Conservation (phyloP, 1,140 invertebrate genomes). For the Lasioglossum albipes region DNA sequence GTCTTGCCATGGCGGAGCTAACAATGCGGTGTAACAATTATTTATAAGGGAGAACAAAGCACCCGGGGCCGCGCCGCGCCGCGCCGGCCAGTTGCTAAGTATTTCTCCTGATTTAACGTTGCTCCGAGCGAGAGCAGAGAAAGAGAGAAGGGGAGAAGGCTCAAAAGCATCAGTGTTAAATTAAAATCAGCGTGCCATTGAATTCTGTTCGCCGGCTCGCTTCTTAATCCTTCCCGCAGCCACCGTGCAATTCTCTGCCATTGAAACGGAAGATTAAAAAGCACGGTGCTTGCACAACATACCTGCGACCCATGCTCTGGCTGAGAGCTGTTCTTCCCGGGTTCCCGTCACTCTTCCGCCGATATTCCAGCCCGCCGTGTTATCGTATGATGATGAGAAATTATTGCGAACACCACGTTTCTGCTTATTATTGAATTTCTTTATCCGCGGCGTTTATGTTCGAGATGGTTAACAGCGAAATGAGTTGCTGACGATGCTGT, state of each 20-base stretch:
- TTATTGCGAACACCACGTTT: not conserved
- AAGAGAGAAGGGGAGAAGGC: too few species aligned
- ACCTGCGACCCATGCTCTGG: not conserved
- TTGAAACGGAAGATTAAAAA: conserved; percentile 29
- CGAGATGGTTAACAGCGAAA: too few species aligned
- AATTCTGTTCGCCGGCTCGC: conserved; percentile 4
- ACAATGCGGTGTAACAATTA: conserved; percentile 54
- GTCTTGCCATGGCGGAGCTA: conserved; percentile 33
- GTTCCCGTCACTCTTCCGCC: too few species aligned
- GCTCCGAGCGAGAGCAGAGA: not conserved
- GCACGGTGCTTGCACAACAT: not conserved
- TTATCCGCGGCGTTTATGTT: too few species aligned
- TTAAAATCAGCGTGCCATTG: conserved; percentile 41
- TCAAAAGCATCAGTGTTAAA: conserved; percentile 35
- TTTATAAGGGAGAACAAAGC: conserved; percentile 35
- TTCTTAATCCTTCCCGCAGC: conserved; percentile 11
- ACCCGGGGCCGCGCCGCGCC: not conserved
- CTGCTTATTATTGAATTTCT: not conserved
- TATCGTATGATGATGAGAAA: not conserved
- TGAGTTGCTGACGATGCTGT: too few species aligned
- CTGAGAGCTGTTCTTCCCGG: too few species aligned
- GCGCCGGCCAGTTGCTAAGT: not conserved
- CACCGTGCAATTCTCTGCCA: conserved; percentile 2
- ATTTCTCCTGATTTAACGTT: conserved; percentile 31
- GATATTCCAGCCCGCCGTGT: not conserved